phyloP scores from a whole-genome alignment of 2,888 invertebrate species.

The Eilema sororculum region DNA sequence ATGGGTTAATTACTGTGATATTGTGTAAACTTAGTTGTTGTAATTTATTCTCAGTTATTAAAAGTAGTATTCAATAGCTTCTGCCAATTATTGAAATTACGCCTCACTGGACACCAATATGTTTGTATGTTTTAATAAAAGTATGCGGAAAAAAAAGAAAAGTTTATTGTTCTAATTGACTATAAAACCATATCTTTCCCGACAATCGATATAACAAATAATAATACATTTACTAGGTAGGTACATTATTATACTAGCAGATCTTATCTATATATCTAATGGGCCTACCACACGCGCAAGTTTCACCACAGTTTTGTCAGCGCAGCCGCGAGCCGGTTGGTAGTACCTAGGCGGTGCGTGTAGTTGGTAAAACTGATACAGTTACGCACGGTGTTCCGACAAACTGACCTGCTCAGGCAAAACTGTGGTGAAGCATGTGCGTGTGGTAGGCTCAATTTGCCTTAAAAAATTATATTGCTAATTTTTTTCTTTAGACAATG shows the following conservation, averaged over 20 bases:
- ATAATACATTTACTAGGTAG: slow-evolving; percentile 4
- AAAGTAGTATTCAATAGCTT: not conserved
- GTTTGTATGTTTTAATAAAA: slow-evolving; percentile 2
- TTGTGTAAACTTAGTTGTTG: slow-evolving; percentile 29
- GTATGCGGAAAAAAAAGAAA: not conserved
- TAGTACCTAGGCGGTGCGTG: no score
- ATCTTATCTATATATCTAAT: not conserved
- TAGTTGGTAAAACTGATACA: no score
- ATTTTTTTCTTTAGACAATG: not conserved
- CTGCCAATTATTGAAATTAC: not conserved
- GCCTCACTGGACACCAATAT: not conserved
- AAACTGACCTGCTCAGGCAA: no score
- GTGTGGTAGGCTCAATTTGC: not conserved
- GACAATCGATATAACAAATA: not conserved
- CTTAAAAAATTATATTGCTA: not conserved
- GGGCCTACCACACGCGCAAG: no score
- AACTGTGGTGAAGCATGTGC: no score
- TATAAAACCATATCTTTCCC: not conserved
- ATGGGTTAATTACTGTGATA: slow-evolving; percentile 56
- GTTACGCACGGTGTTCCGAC: no score
- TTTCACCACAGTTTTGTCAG: no score
- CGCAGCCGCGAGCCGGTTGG: no score
- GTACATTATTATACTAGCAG: not conserved
- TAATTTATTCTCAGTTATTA: not conserved
- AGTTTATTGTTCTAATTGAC: slow-evolving; percentile 9